phyloP scores from a whole-genome alignment of 2,888 invertebrate species.

The Rutpela maculata region DNA sequence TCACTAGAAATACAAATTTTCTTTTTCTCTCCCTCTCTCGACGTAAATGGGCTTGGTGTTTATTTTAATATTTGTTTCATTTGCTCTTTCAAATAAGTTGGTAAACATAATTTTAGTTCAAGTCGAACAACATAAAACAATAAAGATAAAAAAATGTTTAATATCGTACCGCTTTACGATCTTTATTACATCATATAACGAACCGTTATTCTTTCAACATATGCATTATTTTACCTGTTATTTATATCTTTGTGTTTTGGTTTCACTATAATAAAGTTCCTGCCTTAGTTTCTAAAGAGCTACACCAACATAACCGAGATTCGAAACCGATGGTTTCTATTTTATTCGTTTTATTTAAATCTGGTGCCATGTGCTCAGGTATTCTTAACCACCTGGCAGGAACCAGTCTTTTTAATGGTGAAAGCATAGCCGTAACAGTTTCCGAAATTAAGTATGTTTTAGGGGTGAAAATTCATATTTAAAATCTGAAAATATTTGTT shows the following conservation, averaged over 20 bases:
- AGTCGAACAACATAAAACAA: neutral
- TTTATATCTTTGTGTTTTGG: constrained; percentile 8
- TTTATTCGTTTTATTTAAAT: constrained; percentile 27
- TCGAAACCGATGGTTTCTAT: constrained; percentile 12
- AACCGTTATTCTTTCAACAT: neutral
- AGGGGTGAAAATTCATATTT: neutral
- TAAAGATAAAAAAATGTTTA: neutral
- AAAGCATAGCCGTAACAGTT: constrained; percentile 6
- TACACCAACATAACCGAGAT: neutral
- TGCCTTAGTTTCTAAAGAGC: neutral
- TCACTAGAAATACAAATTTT: no score
- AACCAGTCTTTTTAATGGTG: constrained; percentile 12
- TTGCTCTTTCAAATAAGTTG: neutral
- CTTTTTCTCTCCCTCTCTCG: no score
- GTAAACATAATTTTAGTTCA: neutral
- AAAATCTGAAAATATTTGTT: neutral
- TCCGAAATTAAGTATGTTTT: neutral
- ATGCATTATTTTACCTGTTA: constrained; percentile 3
- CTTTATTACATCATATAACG: constrained; percentile 12
- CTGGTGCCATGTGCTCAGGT: constrained; percentile 33
- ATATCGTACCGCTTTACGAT: neutral
- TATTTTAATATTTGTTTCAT: neutral
- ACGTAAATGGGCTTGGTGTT: neutral
- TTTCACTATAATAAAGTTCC: constrained; percentile 9
- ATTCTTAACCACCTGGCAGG: constrained; percentile 30